Percentiles rank a stretch among this genome's conserved stretches.
Conservation (phyloP, 2,888 invertebrate species). For the Aphidoletes aphidimyza region DNA sequence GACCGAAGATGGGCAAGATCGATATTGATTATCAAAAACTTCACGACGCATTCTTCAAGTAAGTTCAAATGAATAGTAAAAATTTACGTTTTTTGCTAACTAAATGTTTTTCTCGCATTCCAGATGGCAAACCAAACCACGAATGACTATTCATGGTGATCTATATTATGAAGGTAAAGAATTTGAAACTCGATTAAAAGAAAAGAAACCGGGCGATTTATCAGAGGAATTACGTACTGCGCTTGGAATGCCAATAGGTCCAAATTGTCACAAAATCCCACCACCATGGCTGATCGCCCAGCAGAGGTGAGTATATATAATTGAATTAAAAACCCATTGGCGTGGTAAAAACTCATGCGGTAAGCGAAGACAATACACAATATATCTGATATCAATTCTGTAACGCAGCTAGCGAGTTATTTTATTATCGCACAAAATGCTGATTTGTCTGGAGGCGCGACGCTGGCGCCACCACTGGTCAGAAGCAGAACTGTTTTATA, state of each 20-base stretch:
- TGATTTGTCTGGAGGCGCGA: background rate
- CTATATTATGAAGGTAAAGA: conserved; percentile 99
- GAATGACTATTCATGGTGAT: conserved; percentile 99
- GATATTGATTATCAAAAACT: conserved; percentile 99
- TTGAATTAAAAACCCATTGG: background rate
- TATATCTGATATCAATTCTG: too few relatives aligned
- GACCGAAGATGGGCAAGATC: conserved; percentile 98
- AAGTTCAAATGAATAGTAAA: conserved; percentile 60
- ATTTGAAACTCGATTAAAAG: conserved; percentile 95
- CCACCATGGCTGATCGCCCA: conserved; percentile 88
- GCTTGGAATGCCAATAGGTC: conserved; percentile 98
- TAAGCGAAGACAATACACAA: too few relatives aligned
- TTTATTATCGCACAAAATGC: too few relatives aligned
- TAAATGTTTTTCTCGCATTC: conserved; percentile 33
- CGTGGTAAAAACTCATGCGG: too few relatives aligned
- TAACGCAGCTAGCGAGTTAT: too few relatives aligned
- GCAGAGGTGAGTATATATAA: conserved; percentile 60
- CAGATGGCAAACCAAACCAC: conserved; percentile 98
- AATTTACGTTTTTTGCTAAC: too few relatives aligned
- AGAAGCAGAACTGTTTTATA: too few relatives aligned
- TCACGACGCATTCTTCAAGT: conserved; percentile 98
- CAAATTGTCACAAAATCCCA: conserved; percentile 88
- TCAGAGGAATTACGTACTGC: conserved; percentile 96
- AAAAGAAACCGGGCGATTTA: conserved; percentile 98
- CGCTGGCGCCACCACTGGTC: too few relatives aligned